Percentiles rank a stretch among this genome's conserved stretches.
phyloP scores from a whole-genome alignment of 2,797 vertebrate species.

The Stomatorhinus walkeri region DNA sequence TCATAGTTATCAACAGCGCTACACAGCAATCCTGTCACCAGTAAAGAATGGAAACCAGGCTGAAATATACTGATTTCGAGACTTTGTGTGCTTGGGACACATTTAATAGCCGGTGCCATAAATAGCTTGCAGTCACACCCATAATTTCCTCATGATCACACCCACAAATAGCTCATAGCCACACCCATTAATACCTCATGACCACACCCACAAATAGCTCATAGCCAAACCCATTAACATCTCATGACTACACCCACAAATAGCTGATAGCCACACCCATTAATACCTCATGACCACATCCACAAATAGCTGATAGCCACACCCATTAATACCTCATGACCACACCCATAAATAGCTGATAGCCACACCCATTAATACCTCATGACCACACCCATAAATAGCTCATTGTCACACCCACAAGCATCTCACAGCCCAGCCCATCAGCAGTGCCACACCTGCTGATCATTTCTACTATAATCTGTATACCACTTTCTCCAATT shows the following conservation, averaged over 20 bases:
- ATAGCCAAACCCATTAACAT: not conserved
- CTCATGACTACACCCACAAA: too few species aligned
- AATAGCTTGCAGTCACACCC: not conserved
- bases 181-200: not conserved
- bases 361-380: too few species aligned
- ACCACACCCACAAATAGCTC: not conserved
- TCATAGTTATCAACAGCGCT: not conserved
- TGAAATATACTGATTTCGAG: not conserved
- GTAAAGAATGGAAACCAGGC: not conserved
- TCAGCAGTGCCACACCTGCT: too few species aligned
- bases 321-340: not conserved
- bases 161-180: too few species aligned
- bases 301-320: not conserved
- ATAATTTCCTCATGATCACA: not conserved
- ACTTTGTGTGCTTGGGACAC: not conserved
- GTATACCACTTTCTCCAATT: too few species aligned
- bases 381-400: too few species aligned
- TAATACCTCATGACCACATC: not conserved
- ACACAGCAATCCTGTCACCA: not conserved
- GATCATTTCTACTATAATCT: too few species aligned
- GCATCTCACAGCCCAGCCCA: not conserved
- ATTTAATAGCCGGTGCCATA: too few species aligned
- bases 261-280: not conserved
- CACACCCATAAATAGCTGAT: not conserved
- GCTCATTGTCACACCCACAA: not conserved